These are phyloP conservation scores for Margarornis squamiger DNA, from an alignment of 2,797 vertebrate genomes.

Conservation along the genomic window DNA sequence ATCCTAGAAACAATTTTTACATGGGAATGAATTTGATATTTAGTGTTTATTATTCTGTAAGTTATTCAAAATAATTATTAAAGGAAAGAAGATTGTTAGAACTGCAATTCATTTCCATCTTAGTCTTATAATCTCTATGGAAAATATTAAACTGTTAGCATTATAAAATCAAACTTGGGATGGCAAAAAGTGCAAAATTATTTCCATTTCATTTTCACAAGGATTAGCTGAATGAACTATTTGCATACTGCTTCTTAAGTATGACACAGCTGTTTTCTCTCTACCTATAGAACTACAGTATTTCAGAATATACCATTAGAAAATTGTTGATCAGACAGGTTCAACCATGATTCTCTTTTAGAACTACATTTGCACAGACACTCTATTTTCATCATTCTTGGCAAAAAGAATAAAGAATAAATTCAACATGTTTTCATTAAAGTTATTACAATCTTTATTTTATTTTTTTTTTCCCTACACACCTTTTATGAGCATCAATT, in stretches of 20 bases:
- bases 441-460: neutral
- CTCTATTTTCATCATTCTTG: neutral
- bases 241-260: neutral
- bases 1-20: neutral
- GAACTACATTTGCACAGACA: neutral
- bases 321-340: neutral
- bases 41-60: conserved; percentile 9
- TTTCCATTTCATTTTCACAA: neutral
- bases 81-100: conserved; percentile 25
- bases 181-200: neutral
- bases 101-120: conserved; percentile 10
- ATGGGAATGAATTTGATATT: neutral
- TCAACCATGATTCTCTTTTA: neutral
- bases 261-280: neutral
- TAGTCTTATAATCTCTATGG: conserved; percentile 1
- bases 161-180: neutral
- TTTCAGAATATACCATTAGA: neutral
- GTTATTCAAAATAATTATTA: neutral
- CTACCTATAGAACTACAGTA: neutral
- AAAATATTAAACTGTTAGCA: neutral
- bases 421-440: neutral
- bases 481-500: neutral
- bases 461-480: neutral
- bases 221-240: neutral
- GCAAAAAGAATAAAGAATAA: neutral